These are phyloP conservation scores for Mimumesa dahlbomi DNA, from an alignment of 2,888 invertebrate species.

Conservation along the genomic window DNA sequence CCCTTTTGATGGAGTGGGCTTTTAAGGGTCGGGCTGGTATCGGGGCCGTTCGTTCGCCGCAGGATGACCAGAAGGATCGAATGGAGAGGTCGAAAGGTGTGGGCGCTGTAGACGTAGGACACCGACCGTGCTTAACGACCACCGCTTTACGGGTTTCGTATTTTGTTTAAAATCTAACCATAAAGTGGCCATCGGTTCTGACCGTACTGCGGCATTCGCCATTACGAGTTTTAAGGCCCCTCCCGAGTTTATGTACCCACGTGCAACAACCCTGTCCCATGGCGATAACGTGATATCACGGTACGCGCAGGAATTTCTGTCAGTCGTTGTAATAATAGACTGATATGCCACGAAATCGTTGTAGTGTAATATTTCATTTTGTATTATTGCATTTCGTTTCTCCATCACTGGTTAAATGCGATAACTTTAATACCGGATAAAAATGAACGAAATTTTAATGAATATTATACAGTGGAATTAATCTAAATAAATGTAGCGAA, in stretches of 20 bases:
- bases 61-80: constrained; percentile 70
- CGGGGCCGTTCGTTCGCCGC: constrained; percentile 67
- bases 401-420: no score
- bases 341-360: no score
- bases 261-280: no score
- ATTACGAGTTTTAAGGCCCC: constrained; percentile 33
- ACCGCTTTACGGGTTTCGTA: constrained; percentile 71
- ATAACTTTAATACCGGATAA: no score
- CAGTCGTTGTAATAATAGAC: no score
- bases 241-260: neutral
- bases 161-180: constrained; percentile 75
- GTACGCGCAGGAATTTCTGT: no score
- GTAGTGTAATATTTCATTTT: no score
- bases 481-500: no score
- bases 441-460: no score
- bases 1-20: constrained; percentile 78
- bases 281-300: no score
- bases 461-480: no score
- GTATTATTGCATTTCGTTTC: no score
- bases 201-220: constrained; percentile 24
- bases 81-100: constrained; percentile 16
- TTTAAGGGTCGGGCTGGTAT: constrained; percentile 72
- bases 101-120: constrained; percentile 46
- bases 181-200: constrained; percentile 59
- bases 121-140: constrained; percentile 71